Conservation (phyloP, 2,113 vertebrate genomes). For the Hippolais icterina region DNA sequence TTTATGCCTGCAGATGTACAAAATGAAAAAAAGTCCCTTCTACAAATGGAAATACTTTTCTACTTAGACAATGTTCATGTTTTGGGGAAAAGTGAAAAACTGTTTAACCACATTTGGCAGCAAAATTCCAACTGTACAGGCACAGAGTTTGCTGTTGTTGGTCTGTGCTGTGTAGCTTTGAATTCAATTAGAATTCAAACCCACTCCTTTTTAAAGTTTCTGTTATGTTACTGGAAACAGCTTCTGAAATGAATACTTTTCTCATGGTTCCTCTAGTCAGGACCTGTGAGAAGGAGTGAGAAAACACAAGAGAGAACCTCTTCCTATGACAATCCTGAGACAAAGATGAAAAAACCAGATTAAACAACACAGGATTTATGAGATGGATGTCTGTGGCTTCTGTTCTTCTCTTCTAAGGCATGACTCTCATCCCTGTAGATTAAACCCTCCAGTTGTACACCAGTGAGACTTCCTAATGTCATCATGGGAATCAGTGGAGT, state of each 20-base stretch:
- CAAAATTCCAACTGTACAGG: conserved; percentile 53
- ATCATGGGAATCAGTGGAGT: neutral
- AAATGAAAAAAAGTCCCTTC: conserved; percentile 65
- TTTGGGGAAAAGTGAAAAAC: conserved; percentile 67
- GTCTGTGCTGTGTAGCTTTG: conserved; percentile 42
- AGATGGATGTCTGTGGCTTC: neutral
- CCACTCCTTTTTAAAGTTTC: conserved; percentile 19
- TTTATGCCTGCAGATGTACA: conserved; percentile 68
- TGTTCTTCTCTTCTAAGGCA: neutral
- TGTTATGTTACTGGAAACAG: conserved; percentile 24
- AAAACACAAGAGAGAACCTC: neutral
- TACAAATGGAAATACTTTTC: conserved; percentile 72
- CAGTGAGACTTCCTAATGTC: neutral
- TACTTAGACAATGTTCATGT: conserved; percentile 68
- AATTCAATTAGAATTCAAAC: conserved; percentile 53
- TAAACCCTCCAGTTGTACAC: neutral
- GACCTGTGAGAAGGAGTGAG: neutral
- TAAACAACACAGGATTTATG: neutral
- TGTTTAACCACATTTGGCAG: conserved; percentile 71
- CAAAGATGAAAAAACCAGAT: neutral
- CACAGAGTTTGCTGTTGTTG: conserved; percentile 51
- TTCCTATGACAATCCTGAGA: neutral
- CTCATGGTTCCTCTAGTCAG: neutral
- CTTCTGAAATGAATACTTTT: conserved; percentile 25
- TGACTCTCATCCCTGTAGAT: neutral